Evolutionary conservation across 2,113 vertebrate genomes (phyloP), one percentile per base, ranked within the genome.

Genomic region (Lasiurus borealis): DNA sequence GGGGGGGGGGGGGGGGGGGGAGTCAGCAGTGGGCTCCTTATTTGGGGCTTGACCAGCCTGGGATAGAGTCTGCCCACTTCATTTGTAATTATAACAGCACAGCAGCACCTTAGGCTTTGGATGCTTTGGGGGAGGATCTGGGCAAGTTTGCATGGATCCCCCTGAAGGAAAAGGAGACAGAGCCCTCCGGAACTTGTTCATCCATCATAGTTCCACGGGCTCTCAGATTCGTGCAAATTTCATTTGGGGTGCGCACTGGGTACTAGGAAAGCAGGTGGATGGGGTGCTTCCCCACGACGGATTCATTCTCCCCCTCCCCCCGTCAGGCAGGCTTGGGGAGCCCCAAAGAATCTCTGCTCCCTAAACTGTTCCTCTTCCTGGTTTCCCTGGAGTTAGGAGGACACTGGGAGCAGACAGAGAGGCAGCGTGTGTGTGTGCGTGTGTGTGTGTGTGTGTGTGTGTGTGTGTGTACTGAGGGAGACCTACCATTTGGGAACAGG

Each of bases 121-220:
- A n/a, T n/a, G n/a, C n/a, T 54, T 84, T 91, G 0, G 50, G 86
- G 23, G 25, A 89, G 72, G 50, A 54, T 86, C 62, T 72, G 48
- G 78, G 85, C 91, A 97, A 97, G 96, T 97, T 97, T 90, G 86
- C 76, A n/a, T n/a, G n/a, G n/a, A n/a, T n/a, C n/a, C n/a, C n/a
- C n/a, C n/a, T n/a, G n/a, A n/a, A n/a, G n/a, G n/a, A n/a, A n/a
- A n/a, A n/a, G n/a, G n/a, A n/a, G n/a, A n/a, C n/a, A n/a, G n/a
- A n/a, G n/a, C n/a, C n/a, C n/a, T n/a, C n/a, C n/a, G n/a, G n/a
- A n/a, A n/a, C n/a, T n/a, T n/a, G n/a, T n/a, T n/a, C n/a, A n/a
- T n/a, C n/a, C n/a, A 21, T 92, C 72, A 27, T 14, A 82, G 62
- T 50, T 88, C 18, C 78, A 44, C 8, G n/a, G 69, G 52, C 44